Conservation (phyloP, 2,797 vertebrate species). For the Paratrypauchen microcephalus region DNA sequence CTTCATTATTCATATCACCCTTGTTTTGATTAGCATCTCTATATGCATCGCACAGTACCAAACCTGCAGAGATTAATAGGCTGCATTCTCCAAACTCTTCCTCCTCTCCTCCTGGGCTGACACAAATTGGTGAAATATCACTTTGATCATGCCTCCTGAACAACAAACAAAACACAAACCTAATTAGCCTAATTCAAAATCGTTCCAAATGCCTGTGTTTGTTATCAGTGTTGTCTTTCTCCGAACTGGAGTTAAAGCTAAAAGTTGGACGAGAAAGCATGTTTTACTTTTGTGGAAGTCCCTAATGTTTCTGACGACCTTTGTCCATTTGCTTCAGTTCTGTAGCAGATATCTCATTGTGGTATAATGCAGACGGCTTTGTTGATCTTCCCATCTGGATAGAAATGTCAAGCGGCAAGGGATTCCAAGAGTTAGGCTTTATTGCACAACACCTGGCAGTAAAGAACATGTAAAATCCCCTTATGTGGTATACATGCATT, state of each 20-base stretch:
- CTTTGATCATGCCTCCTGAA: conserved; percentile 78
- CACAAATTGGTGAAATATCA: conserved; percentile 79
- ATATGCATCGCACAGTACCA: conserved; percentile 46
- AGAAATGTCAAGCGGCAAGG: conserved; percentile 35
- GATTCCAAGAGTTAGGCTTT: conserved; percentile 26
- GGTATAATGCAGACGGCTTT: conserved; percentile 26
- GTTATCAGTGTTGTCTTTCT: conserved; percentile 59
- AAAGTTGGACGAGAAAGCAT: conserved; percentile 44
- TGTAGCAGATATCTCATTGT: conserved; percentile 15
- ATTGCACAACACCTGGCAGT: conserved; percentile 12
- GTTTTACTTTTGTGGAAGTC: conserved; percentile 23
- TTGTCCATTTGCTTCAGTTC: conserved; percentile 37
- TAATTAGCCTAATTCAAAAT: conserved; percentile 78
- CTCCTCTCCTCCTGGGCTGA: conserved; percentile 68
- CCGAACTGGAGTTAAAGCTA: conserved; percentile 44
- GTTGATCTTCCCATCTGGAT: conserved; percentile 42
- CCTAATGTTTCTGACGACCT: conserved; percentile 35
- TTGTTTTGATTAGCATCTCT: conserved; percentile 74
- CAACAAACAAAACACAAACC: conserved; percentile 79
- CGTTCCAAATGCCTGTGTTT: conserved; percentile 70
- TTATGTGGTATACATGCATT: conserved; percentile 1
- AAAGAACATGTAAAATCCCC: conserved; percentile 9
- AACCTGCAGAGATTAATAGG: conserved; percentile 75
- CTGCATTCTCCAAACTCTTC: conserved; percentile 67
- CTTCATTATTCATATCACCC: conserved; percentile 74